Conservation (phyloP, 2,888 invertebrate species). For the Dione juno region DNA sequence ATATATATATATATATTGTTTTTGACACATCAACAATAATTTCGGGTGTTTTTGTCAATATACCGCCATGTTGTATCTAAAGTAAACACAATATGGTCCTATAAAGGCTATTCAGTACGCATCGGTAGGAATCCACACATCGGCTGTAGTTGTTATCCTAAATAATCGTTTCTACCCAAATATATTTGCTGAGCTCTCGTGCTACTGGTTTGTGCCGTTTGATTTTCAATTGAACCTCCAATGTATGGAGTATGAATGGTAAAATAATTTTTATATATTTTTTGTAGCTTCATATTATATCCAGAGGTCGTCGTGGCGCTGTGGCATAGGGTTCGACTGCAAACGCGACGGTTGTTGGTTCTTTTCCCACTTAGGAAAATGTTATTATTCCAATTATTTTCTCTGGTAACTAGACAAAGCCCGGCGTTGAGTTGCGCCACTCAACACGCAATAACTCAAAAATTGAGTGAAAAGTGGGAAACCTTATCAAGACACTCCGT, state of each 20-base stretch:
- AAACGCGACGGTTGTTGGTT: neutral
- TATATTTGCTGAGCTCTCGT: constrained; percentile 54
- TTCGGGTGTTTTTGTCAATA: neutral
- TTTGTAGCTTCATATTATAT: too few species aligned
- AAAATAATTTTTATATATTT: neutral
- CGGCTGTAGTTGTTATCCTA: constrained; percentile 50
- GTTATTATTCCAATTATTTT: neutral
- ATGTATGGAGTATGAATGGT: neutral
- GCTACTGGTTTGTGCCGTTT: constrained; percentile 25
- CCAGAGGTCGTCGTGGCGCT: too few species aligned
- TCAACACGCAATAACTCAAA: too few species aligned
- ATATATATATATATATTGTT: neutral
- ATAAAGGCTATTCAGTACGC: constrained; percentile 12
- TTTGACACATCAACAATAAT: neutral
- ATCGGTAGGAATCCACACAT: constrained; percentile 32
- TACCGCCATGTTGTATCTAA: neutral
- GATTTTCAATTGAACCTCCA: constrained; percentile 7
- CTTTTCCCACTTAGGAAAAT: neutral
- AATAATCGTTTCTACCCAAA: constrained; percentile 58
- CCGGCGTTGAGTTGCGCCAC: too few species aligned
- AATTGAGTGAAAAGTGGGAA: too few species aligned
- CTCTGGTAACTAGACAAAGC: too few species aligned
- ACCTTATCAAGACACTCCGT: too few species aligned
- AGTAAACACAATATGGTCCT: neutral
- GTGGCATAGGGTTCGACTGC: too few species aligned